Base-by-base conservation (phyloP, 2,113 vertebrate species). In the Pontoporia blainvillei region DNA sequence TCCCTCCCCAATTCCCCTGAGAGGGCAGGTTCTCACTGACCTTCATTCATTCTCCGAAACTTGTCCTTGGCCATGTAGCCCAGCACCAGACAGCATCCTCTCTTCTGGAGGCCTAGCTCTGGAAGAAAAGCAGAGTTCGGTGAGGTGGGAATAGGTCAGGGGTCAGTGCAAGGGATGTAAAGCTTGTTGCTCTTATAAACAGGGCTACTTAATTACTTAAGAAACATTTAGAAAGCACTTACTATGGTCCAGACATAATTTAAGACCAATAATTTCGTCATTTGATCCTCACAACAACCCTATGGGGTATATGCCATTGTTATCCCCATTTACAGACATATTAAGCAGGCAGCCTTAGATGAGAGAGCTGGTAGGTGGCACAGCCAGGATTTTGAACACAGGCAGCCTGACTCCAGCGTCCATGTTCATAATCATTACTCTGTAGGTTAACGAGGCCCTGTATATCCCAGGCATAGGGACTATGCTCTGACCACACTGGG, bases 21-120 rank as follows among this genome's bases (percentile, higher is more conserved):
- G 39, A 39, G 27, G 78, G n/a, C 1, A 34, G 62, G 31, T n/a
- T 90, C 3, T 54, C 4, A 98, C 98, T 99, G 95, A 99, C 99
- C 98, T 99, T 99, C 99, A 98, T 98, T 98, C 98, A 99, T 99
- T 95, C 98, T 99, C 95, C 98, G 99, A 96, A 98, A 99, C 98
- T 99, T 99, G 98, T 99, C 99, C 97, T 99, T 99, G 97, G 98
- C 98, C 98, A 99, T 98, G 98, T 99, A 99, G 94, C 98, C 99
- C 98, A 99, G 98, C 44, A 98, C 98, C 94, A 99, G 98, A 97
- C 98, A 99, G 97, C 98, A 98, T 98, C 99, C 99, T 99, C 98
- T 98, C 98, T 97, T 98, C 87, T 98, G 98, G 97, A 99, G 98
- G 97, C 98, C 98, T 97, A 99, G 98, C 97, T 99, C 99, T 99